Evolutionary conservation across 2,113 vertebrate genomes (phyloP), one percentile per base, ranked within the genome.

Genomic region (Pelmatolapia mariae): DNA sequence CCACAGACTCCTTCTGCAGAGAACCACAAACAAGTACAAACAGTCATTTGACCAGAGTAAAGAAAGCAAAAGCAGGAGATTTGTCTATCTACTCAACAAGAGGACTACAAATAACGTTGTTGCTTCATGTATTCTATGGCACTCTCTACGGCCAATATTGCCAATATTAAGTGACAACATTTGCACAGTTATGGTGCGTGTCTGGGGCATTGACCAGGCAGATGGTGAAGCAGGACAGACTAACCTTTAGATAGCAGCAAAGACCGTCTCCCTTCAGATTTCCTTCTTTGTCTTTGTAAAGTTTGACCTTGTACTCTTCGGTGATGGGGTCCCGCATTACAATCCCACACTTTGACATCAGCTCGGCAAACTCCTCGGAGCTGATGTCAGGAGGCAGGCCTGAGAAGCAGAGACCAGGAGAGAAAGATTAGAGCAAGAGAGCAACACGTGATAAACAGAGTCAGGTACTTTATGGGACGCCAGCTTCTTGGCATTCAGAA

Each of bases 241-340:
- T 88, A n/a, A 99, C 98, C 97, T 99, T 99, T 10, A 99, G 96
- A 90, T 99, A 99, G 95, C 98, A 99, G 95, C 99, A 99, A 84
- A 99, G 97, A 7, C 98, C 98, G 12, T 99, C 99, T 86, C 99
- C 99, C 95, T 99, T 99, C 86, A 98, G 98, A 93, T 99, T 99
- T 73, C 98, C 98, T 53, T 98, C 96, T 84, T 95, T 96, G 94
- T 99, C 99, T 95, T 97, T 99, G 93, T 99, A 99, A 19, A 99
- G 97, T 91, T 99, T 99, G 85, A 99, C 96, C 93, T 99, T 99
- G 93, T 97, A 98, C 83, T 99, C 98, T 86, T 99, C 98, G 3
- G 97, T 97, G 53, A 97, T 94, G 88, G 98, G 98, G 94, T 99
- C 98, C 87, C 97, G 94, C 98, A 99, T 98, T 80, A 99, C 97